Percentiles rank a stretch among this genome's conserved stretches.
Conservation (phyloP, 1,140 invertebrate species). For the Atta cephalotes region DNA sequence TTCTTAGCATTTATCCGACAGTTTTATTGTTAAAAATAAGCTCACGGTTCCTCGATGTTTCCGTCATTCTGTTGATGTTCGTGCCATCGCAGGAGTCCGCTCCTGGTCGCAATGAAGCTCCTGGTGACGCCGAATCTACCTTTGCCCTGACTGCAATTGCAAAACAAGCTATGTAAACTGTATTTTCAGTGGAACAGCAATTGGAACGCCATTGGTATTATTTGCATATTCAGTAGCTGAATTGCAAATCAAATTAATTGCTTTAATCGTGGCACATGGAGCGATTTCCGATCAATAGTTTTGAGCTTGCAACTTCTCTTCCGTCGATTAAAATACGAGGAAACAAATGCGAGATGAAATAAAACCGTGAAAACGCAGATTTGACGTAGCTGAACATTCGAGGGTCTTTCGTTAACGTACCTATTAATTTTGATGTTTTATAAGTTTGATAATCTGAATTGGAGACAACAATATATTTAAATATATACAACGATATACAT, state of each 20-base stretch:
- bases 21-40: constrained; percentile 66
- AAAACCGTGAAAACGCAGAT: neutral
- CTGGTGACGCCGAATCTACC: constrained; percentile 94
- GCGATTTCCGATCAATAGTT: constrained; percentile 12
- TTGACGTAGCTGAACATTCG: neutral
- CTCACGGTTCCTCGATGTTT: constrained; percentile 89
- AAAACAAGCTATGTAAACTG: constrained; percentile 44
- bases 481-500: neutral
- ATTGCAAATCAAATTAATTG: constrained; percentile 30
- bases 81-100: constrained; percentile 94
- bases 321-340: neutral
- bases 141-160: constrained; percentile 92
- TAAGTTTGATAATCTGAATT: neutral
- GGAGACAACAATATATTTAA: neutral
- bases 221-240: constrained; percentile 26
- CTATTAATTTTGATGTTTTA: neutral
- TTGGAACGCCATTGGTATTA: constrained; percentile 21
- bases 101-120: constrained; percentile 95
- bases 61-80: constrained; percentile 89
- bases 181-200: neutral
- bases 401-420: neutral
- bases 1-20: neutral
- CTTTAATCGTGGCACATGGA: constrained; percentile 9
- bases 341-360: neutral
- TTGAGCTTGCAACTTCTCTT: neutral